Base-by-base conservation (phyloP, 2,113 vertebrate species). In the Gobio gobio region DNA sequence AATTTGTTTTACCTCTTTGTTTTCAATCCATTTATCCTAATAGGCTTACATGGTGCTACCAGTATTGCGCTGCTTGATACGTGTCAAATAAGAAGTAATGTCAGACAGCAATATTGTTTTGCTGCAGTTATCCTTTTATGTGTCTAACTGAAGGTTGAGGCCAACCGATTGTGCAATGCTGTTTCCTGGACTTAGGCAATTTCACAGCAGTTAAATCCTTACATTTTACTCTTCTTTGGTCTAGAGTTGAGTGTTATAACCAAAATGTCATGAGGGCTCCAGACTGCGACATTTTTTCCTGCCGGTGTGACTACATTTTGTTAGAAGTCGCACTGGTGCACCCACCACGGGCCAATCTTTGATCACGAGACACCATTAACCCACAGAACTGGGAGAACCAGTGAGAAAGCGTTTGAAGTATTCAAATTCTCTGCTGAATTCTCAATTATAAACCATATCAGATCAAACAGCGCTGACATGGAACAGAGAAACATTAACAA, bases 171-270 rank as follows among this genome's bases (percentile, higher is more conserved):
- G 73, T 54, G 24, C 73, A 76, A 29, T 29, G 26, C n/a, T 4
- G 29, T 76, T 76, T 76, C 47, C 73, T 51, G 47, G 12, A 75
- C n/a, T 51, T 13, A 83, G 79, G 43, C 63, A 14, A 89, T 88
- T 91, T 88, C 79, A 87, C 82, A 85, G 83, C 83, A 90, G 82
- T 87, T 79, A 86, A 90, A 89, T 24, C 70, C 83, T 86, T 88
- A 86, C 90, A 87, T 91, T 85, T 90, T 87, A 92, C 92, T 91
- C 91, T 90, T 92, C n/a, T 9, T 24, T 49, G 45, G n/a, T 14
- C 13, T 49, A 9, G 13, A 74, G 45, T 3, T 49, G n/a, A 64
- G 61, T n/a, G 61, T 5, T 40, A 40, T 40, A 40, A 40, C 40
- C 1, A 40, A 40, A 40, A 40, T 40, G 0, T 40, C 5, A 40